Conservation (phyloP, 2,888 invertebrate genomes). For the Cantharis nigra region DNA sequence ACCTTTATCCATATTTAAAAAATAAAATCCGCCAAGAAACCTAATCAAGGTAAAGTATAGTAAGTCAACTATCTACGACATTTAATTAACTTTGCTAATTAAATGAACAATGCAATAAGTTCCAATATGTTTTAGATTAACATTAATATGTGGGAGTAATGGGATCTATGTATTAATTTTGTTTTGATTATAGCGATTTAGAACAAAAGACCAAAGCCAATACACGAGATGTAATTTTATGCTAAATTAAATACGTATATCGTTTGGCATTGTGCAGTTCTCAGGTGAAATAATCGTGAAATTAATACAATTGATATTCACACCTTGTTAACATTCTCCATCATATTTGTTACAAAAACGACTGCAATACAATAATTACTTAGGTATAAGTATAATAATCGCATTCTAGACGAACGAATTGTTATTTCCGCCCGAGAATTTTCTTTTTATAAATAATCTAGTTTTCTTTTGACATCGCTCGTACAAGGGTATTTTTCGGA, state of each 20-base stretch:
- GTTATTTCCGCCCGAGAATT: not conserved
- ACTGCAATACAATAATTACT: not conserved
- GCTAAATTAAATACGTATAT: conserved; percentile 17
- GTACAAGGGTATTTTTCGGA: not conserved
- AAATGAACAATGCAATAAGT: conserved; percentile 28
- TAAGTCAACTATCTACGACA: not conserved
- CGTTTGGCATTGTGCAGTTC: conserved; percentile 15
- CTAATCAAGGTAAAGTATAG: not conserved
- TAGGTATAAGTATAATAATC: too few species aligned
- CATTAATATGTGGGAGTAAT: conserved; percentile 14
- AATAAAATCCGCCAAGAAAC: not conserved
- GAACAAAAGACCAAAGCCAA: conserved; percentile 18
- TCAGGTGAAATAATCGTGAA: conserved; percentile 23
- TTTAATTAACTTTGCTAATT: conserved; percentile 19
- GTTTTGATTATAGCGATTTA: conserved; percentile 19
- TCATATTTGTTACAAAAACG: not conserved
- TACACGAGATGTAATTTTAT: conserved; percentile 21
- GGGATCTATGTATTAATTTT: conserved; percentile 11
- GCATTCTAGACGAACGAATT: not conserved
- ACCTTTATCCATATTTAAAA: not conserved
- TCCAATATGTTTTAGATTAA: conserved; percentile 23
- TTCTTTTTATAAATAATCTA: not conserved
- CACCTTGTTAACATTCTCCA: conserved; percentile 9
- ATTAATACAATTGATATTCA: conserved; percentile 18
- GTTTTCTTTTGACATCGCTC: not conserved